A percentile compares a stretch with the other conserved stretches of the same genome.
Evolutionary conservation across 1,140 invertebrate species (phyloP).

Genomic region (Hydropsyche tenuis): DNA sequence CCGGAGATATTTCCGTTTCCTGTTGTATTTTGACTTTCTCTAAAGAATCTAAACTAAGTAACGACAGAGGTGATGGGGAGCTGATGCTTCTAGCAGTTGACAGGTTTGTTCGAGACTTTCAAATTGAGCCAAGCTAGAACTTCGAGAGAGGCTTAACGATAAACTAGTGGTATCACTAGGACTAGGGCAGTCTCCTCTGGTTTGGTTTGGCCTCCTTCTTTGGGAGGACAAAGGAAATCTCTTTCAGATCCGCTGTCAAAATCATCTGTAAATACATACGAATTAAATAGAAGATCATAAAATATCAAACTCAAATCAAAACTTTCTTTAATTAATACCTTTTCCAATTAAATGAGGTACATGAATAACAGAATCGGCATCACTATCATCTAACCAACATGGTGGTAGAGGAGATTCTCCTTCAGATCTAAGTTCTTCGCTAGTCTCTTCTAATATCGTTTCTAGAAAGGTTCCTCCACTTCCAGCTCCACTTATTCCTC

Average conservation of each 20-base stretch:
- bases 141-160: constrained; percentile 68
- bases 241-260: constrained; percentile 71
- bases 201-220: constrained; percentile 68
- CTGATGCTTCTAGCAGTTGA: constrained; percentile 57
- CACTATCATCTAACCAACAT: constrained; percentile 62
- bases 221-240: constrained; percentile 79
- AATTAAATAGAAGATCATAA: not conserved
- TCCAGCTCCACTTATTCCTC: constrained; percentile 55
- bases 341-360: constrained; percentile 48
- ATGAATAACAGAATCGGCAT: constrained; percentile 62
- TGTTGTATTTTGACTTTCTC: constrained; percentile 54
- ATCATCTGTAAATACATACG: constrained; percentile 54
- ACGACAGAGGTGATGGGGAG: constrained; percentile 61
- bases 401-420: constrained; percentile 52
- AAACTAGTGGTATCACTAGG: constrained; percentile 56
- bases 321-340: constrained; percentile 32
- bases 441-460: constrained; percentile 79
- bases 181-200: constrained; percentile 54
- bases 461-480: constrained; percentile 66
- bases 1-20: constrained; percentile 57
- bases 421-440: constrained; percentile 77
- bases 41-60: constrained; percentile 64
- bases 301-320: not conserved
- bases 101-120: constrained; percentile 78
- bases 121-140: constrained; percentile 80